phyloP scores from a whole-genome alignment of 2,113 vertebrate genomes.

The Cettia cetti region DNA sequence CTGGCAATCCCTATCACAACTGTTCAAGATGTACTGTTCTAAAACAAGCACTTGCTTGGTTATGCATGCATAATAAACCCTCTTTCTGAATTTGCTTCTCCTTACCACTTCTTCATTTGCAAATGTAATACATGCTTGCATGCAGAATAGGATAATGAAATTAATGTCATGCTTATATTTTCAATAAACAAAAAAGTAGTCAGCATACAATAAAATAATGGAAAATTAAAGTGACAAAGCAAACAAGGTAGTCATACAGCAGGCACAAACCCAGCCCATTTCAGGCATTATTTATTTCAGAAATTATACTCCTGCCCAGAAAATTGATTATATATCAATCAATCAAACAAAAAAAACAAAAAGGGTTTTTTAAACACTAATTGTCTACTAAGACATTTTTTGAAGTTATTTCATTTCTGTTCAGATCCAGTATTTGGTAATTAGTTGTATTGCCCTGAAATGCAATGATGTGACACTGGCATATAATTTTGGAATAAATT shows the following conservation, averaged over 20 bases:
- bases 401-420: background rate
- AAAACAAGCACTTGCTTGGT: conserved; percentile 7
- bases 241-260: background rate
- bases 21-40: conserved; percentile 49
- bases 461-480: background rate
- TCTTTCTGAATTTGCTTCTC: background rate
- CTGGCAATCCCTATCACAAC: conserved; percentile 22
- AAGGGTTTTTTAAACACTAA: background rate
- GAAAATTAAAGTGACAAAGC: conserved; percentile 28
- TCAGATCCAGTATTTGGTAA: background rate
- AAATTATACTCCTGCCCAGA: background rate
- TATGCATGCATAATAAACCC: conserved; percentile 39
- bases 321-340: background rate
- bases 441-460: background rate
- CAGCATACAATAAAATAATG: conserved; percentile 17
- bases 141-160: conserved; percentile 47
- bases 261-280: background rate
- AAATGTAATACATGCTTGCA: background rate
- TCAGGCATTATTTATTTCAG: background rate
- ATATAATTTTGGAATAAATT: background rate
- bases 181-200: conserved; percentile 3
- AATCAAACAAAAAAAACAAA: background rate
- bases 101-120: conserved; percentile 33
- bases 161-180: conserved; percentile 39
- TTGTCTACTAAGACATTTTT: background rate